phyloP scores from a whole-genome alignment of 2,113 vertebrate genomes.

The Etheostoma cragini region DNA sequence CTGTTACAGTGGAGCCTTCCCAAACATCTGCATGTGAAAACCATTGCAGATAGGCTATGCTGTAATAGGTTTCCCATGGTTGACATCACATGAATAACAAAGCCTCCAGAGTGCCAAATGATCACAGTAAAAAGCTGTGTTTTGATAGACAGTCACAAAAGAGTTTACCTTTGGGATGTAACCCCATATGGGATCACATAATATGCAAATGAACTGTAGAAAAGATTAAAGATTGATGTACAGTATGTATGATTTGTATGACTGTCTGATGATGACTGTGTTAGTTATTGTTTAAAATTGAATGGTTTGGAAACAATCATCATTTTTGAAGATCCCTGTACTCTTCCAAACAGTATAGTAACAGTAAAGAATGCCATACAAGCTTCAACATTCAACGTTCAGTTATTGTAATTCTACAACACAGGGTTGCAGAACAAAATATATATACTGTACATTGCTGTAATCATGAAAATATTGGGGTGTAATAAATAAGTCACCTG shows the following conservation, averaged over 20 bases:
- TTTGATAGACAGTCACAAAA: constrained; percentile 12
- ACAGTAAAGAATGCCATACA: neutral
- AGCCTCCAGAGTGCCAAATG: constrained; percentile 28
- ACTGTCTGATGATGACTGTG: neutral
- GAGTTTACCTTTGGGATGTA: constrained; percentile 25
- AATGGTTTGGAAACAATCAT: neutral
- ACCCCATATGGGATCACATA: constrained; percentile 9
- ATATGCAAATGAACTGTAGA: neutral
- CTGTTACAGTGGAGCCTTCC: constrained; percentile 6
- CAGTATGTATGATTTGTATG: no score
- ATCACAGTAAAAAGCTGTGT: constrained; percentile 5
- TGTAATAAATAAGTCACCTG: neutral
- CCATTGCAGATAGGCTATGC: constrained; percentile 18
- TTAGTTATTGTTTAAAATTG: constrained; percentile 16
- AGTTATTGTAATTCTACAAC: no score
- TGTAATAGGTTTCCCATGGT: constrained; percentile 33
- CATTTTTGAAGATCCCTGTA: neutral
- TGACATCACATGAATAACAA: constrained; percentile 46
- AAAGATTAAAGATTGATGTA: constrained; percentile 3
- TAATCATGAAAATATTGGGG: neutral
- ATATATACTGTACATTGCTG: neutral
- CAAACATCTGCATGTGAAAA: constrained; percentile 46
- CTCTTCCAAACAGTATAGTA: neutral
- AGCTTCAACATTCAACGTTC: no score
- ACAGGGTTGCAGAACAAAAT: neutral